Percentiles rank a stretch among this genome's conserved stretches.
phyloP scores from a whole-genome alignment of 2,113 vertebrate genomes.

The Aegotheles bennettii region DNA sequence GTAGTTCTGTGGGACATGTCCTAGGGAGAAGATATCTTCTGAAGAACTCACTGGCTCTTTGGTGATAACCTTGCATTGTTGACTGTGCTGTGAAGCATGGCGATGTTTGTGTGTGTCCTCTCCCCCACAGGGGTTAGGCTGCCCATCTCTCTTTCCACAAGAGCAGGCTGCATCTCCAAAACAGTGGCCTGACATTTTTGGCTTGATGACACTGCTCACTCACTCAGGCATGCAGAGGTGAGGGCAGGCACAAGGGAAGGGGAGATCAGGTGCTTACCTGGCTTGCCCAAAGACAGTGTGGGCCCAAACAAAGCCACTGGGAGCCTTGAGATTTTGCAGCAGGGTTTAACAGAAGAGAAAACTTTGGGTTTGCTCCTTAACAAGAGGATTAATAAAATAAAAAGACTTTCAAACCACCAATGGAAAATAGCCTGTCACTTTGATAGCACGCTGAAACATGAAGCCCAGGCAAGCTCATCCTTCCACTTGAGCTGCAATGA shows the following conservation, averaged over 20 bases:
- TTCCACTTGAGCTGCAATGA: neutral
- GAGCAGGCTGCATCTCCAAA: neutral
- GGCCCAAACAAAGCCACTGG: neutral
- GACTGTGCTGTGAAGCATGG: neutral
- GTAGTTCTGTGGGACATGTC: neutral
- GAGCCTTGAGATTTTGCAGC: neutral
- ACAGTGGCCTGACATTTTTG: neutral
- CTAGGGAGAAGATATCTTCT: neutral
- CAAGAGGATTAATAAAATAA: constrained; percentile 9
- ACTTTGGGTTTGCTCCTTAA: neutral
- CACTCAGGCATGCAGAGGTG: rapidly evolving
- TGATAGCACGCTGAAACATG: neutral
- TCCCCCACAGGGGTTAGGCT: neutral
- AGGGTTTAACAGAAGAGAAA: neutral
- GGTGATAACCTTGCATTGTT: neutral
- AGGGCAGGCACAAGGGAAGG: neutral
- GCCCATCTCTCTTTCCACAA: neutral
- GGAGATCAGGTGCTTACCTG: neutral
- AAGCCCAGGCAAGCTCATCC: neutral
- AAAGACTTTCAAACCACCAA: neutral
- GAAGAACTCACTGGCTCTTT: neutral
- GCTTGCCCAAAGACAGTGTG: neutral
- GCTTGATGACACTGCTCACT: neutral
- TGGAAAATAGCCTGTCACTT: constrained; percentile 29
- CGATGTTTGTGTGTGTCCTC: rapidly evolving